Percentiles rank a stretch among this genome's conserved stretches.
Evolutionary conservation across 2,113 vertebrate species (phyloP).

Genomic region (Forbesichthys agassizii): DNA sequence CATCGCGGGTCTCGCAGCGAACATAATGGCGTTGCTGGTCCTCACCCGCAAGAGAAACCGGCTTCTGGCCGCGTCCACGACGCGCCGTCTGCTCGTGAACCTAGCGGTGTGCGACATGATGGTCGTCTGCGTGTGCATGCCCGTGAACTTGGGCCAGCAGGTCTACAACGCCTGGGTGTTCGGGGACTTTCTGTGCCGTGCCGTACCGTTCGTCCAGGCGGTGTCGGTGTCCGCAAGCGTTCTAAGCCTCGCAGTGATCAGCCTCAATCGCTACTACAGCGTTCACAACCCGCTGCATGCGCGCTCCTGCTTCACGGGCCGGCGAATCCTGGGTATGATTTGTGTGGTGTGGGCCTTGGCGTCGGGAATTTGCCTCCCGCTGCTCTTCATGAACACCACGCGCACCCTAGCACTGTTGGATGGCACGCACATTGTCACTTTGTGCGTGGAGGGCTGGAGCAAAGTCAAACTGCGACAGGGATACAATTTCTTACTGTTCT

Average conservation of each 20-base stretch:
- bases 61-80: conserved; percentile 55
- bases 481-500: conserved; percentile 73
- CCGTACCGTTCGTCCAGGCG: conserved; percentile 73
- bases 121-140: conserved; percentile 75
- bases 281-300: conserved; percentile 70
- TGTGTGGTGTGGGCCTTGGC: conserved; percentile 62
- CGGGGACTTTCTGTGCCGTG: conserved; percentile 68
- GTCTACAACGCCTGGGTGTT: conserved; percentile 72
- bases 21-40: conserved; percentile 66
- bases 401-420: conserved; percentile 57
- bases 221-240: conserved; percentile 73
- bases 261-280: conserved; percentile 71
- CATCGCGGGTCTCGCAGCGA: conserved; percentile 61
- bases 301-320: conserved; percentile 61
- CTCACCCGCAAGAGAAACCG: conserved; percentile 60
- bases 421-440: conserved; percentile 40
- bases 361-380: conserved; percentile 60
- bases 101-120: conserved; percentile 73
- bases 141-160: conserved; percentile 70
- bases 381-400: conserved; percentile 68
- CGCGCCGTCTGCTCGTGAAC: conserved; percentile 67
- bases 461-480: conserved; percentile 58
- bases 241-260: conserved; percentile 68
- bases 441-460: conserved; percentile 71
- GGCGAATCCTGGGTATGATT: conserved; percentile 63